Conservation (phyloP, 2,797 vertebrate species). For the Pangasius macronema region DNA sequence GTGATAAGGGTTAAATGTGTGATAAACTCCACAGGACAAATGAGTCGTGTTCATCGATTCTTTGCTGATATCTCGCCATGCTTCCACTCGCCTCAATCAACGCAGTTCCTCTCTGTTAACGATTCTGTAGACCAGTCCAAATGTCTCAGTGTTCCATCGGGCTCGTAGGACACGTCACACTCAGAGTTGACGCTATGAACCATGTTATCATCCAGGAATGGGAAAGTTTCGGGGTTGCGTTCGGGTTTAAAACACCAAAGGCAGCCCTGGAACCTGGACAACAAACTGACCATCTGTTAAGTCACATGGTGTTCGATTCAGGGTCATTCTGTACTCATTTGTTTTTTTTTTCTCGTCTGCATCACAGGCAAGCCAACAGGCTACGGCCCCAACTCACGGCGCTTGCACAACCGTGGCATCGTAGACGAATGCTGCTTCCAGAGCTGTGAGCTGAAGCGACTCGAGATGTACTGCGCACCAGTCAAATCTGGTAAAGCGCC, state of each 20-base stretch:
- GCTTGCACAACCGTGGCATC: constrained; percentile 89
- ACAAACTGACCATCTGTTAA: neutral
- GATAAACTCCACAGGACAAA: neutral
- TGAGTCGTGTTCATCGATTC: neutral
- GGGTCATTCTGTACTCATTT: neutral
- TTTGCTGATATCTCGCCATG: neutral
- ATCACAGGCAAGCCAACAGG: constrained; percentile 92
- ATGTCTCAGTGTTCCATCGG: neutral
- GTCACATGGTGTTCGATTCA: neutral
- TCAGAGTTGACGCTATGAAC: neutral
- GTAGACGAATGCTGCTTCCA: constrained; percentile 99
- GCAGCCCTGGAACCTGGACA: neutral
- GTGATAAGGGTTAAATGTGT: neutral
- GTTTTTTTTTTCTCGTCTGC: constrained; percentile 11
- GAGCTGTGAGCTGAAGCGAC: constrained; percentile 92
- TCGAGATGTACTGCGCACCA: constrained; percentile 99
- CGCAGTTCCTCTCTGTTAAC: neutral
- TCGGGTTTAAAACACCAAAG: neutral
- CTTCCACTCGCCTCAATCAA: neutral
- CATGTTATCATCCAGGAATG: neutral
- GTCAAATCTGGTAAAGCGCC: constrained; percentile 88
- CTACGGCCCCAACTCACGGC: constrained; percentile 88
- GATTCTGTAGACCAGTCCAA: neutral
- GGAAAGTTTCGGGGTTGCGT: too few species aligned
- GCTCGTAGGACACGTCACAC: too few species aligned